A percentile compares a stretch with the other conserved stretches of the same genome.
These are phyloP conservation scores for Pteropus rufus DNA, from an alignment of 2,797 vertebrate species.

Conservation along the genomic window DNA sequence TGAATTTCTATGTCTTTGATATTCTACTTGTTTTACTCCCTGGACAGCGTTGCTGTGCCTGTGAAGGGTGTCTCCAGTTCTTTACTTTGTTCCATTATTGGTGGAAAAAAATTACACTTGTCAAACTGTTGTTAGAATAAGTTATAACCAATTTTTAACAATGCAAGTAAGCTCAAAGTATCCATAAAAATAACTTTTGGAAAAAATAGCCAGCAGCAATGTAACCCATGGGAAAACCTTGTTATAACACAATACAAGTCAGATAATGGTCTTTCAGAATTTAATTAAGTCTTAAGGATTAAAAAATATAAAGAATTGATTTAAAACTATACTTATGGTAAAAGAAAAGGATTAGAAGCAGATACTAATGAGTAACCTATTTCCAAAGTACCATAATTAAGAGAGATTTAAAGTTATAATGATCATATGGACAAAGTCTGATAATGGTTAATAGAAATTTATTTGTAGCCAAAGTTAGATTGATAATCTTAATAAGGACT, in stretches of 20 bases:
- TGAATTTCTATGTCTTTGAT: neutral
- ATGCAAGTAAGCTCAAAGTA: neutral
- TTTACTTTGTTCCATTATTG: neutral
- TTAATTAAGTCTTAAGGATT: constrained; percentile 37
- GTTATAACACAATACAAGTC: neutral
- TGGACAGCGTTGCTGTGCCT: neutral
- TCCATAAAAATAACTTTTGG: neutral
- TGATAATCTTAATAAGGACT: neutral
- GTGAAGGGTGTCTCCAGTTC: neutral
- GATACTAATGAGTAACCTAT: neutral
- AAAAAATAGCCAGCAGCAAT: constrained; percentile 8
- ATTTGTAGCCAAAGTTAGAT: neutral
- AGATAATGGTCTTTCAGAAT: neutral
- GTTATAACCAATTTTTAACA: neutral
- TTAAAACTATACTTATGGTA: neutral
- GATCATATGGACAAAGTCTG: neutral
- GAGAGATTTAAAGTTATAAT: neutral
- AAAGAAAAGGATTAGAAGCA: neutral
- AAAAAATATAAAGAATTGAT: constrained; percentile 7
- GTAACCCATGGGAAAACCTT: neutral
- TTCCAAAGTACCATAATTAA: neutral
- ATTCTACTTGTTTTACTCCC: neutral
- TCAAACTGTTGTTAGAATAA: constrained; percentile 23
- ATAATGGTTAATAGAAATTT: neutral
- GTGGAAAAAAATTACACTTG: neutral